phyloP scores from a whole-genome alignment of 1,140 invertebrate species.

The Bombus breviceps region DNA sequence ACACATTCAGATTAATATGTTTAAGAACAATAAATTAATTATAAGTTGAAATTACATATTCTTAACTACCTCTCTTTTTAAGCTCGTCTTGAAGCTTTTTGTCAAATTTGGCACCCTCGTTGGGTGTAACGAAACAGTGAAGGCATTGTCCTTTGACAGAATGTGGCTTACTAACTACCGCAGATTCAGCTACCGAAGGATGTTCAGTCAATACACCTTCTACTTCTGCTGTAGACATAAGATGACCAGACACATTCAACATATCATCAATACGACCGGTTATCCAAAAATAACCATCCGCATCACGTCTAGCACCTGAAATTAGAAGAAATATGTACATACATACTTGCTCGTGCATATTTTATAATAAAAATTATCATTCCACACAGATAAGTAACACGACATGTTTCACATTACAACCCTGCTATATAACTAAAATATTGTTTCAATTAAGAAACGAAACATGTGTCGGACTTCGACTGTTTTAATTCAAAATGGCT shows the following conservation, averaged over 20 bases:
- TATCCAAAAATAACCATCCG: constrained; percentile 98
- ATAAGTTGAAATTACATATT: background rate
- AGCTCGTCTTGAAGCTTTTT: constrained; percentile 89
- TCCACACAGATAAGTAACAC: background rate
- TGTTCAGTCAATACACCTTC: constrained; percentile 96
- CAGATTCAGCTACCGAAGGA: constrained; percentile 93
- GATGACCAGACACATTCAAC: constrained; percentile 98
- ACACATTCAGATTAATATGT: background rate
- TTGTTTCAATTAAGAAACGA: background rate
- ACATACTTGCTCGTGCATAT: too few species aligned
- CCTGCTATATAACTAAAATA: background rate
- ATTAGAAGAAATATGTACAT: constrained; percentile 22
- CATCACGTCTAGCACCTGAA: constrained; percentile 93
- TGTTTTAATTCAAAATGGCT: constrained; percentile 22
- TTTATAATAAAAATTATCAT: background rate
- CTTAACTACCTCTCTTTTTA: constrained; percentile 86
- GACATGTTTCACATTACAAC: background rate
- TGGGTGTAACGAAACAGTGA: constrained; percentile 97
- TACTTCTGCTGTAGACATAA: constrained; percentile 98
- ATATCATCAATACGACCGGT: constrained; percentile 99
- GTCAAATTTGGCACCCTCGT: constrained; percentile 88
- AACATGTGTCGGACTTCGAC: background rate
- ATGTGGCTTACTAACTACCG: constrained; percentile 97
- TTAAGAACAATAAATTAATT: background rate
- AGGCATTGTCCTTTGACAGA: constrained; percentile 97